phyloP scores from a whole-genome alignment of 2,888 invertebrate genomes.

The Allophyes oxyacanthae region DNA sequence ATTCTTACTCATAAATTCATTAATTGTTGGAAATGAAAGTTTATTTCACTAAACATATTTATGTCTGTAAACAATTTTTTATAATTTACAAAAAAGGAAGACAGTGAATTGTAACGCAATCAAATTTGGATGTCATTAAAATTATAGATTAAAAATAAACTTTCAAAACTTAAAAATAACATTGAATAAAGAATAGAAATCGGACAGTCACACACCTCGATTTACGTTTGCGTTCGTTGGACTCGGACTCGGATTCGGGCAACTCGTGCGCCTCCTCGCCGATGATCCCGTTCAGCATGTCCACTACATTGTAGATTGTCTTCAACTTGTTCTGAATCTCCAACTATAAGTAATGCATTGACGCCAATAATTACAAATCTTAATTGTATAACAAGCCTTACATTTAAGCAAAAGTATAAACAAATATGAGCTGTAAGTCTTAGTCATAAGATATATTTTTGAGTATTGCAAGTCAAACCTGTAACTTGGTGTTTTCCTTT shows the following conservation, averaged over 20 bases:
- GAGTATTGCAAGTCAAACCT: constrained; percentile 89
- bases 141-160: constrained; percentile 44
- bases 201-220: constrained; percentile 75
- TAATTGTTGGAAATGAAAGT: constrained; percentile 28
- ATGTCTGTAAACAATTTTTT: not conserved
- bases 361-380: constrained; percentile 43
- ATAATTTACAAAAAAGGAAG: constrained; percentile 2
- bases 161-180: constrained; percentile 26
- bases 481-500: constrained; percentile 95
- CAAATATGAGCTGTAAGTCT: constrained; percentile 42
- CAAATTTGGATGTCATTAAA: not conserved
- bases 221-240: constrained; percentile 74
- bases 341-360: constrained; percentile 83
- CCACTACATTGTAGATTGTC: constrained; percentile 96
- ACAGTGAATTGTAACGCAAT: not conserved
- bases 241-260: constrained; percentile 64
- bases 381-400: constrained; percentile 39
- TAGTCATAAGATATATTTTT: constrained; percentile 35
- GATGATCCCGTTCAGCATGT: constrained; percentile 95
- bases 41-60: constrained; percentile 22
- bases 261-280: constrained; percentile 90
- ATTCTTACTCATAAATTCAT: constrained; percentile 23
- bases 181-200: constrained; percentile 21
- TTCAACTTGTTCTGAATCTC: constrained; percentile 94
- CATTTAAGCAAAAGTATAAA: constrained; percentile 45